These are phyloP conservation scores for Spea hammondii DNA, from an alignment of 2,797 vertebrate genomes.

Conservation along the genomic window DNA sequence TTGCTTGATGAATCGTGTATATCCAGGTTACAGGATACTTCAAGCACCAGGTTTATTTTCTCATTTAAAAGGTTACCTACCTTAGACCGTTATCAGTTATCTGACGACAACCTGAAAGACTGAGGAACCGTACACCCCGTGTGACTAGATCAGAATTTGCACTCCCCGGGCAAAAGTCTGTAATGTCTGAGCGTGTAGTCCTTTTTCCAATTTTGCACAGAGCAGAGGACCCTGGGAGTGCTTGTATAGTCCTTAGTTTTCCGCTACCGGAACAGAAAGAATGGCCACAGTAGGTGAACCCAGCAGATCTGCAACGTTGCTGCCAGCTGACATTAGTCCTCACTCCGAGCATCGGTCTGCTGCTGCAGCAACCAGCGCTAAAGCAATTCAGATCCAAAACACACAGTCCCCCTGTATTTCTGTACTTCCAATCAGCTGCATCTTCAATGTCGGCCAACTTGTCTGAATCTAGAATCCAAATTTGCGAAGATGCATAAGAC, in stretches of 20 bases:
- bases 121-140: constrained; percentile 88
- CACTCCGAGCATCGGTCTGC: constrained; percentile 75
- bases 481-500: constrained; percentile 63
- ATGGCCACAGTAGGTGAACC: constrained; percentile 82
- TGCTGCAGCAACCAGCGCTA: constrained; percentile 75
- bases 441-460: constrained; percentile 93
- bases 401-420: constrained; percentile 63
- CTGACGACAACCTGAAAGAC: constrained; percentile 95
- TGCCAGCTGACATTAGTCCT: constrained; percentile 85
- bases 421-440: constrained; percentile 82
- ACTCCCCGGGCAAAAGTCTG: constrained; percentile 70
- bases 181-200: constrained; percentile 74
- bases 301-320: constrained; percentile 74
- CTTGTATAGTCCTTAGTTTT: constrained; percentile 82
- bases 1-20: no score
- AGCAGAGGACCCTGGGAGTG: constrained; percentile 70
- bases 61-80: constrained; percentile 67
- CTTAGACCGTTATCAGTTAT: constrained; percentile 93
- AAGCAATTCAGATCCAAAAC: constrained; percentile 70
- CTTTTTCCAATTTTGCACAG: constrained; percentile 70
- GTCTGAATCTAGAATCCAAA: constrained; percentile 85
- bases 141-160: constrained; percentile 73
- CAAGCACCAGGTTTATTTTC: not conserved
- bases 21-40: no score
- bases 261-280: constrained; percentile 82